Conservation (phyloP, 2,888 invertebrate species). For the Meteorus cinctellus region DNA sequence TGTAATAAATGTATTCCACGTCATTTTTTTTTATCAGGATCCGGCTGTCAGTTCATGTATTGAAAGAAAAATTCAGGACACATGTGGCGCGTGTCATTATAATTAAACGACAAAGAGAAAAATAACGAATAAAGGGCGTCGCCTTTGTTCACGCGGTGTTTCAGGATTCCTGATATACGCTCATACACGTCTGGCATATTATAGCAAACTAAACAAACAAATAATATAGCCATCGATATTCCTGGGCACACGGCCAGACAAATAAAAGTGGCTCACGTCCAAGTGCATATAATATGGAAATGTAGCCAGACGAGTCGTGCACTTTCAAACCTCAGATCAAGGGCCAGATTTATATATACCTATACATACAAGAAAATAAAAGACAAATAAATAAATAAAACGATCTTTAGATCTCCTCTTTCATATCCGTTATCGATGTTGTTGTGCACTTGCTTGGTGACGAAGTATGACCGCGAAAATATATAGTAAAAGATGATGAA, state of each 20-base stretch:
- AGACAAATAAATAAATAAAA: not conserved
- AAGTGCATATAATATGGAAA: slow-evolving; percentile 9
- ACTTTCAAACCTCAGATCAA: not conserved
- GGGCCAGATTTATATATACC: not conserved
- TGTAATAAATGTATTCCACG: not conserved
- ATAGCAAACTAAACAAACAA: slow-evolving; percentile 5
- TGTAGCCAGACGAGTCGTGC: not conserved
- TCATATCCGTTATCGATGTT: not conserved
- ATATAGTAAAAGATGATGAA: slow-evolving; percentile 12
- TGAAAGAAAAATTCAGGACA: not conserved
- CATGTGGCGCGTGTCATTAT: slow-evolving; percentile 10
- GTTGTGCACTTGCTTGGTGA: not conserved
- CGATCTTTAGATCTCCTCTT: not conserved
- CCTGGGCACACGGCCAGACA: slow-evolving; percentile 17
- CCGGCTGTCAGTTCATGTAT: not conserved
- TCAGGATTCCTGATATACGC: not conserved
- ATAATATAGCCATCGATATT: not conserved
- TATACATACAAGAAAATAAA: too few relatives aligned
- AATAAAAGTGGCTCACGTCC: slow-evolving; percentile 29
- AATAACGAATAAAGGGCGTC: not conserved
- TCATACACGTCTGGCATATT: slow-evolving; percentile 1
- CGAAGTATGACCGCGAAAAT: not conserved
- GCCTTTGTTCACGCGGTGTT: not conserved
- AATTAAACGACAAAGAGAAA: not conserved
- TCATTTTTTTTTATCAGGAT: not conserved